phyloP scores from a whole-genome alignment of 2,797 vertebrate species.

The Catamblyrhynchus diadema region DNA sequence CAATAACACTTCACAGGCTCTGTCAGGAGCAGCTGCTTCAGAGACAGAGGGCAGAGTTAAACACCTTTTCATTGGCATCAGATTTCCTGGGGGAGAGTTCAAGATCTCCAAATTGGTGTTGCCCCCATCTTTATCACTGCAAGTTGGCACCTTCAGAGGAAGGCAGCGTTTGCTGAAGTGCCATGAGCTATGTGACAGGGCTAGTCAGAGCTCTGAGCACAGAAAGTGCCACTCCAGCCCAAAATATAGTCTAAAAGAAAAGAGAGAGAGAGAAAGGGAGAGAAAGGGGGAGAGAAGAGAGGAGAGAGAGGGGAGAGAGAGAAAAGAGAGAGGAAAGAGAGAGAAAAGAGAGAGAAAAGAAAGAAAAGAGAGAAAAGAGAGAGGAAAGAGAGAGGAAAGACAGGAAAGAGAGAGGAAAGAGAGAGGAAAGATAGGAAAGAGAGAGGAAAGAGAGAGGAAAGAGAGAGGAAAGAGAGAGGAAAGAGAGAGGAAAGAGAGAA shows the following conservation, averaged over 20 bases:
- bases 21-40: neutral
- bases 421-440: no score
- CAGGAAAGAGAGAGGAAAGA: no score
- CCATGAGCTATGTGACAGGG: neutral
- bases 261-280: neutral
- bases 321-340: fast-evolving
- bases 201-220: neutral
- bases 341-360: no score
- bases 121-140: no score
- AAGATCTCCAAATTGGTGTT: neutral
- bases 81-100: neutral
- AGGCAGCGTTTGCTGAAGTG: neutral
- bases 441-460: no score
- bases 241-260: neutral
- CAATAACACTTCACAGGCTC: neutral
- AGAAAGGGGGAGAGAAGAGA: no score
- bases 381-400: no score
- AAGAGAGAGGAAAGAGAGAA: no score
- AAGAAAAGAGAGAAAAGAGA: fast-evolving
- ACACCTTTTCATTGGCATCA: neutral
- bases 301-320: fast-evolving
- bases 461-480: no score
- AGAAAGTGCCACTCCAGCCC: neutral
- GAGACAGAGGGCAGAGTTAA: neutral
- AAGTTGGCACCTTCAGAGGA: neutral